phyloP scores from a whole-genome alignment of 1,140 invertebrate species.

The Mercenaria mercenaria region DNA sequence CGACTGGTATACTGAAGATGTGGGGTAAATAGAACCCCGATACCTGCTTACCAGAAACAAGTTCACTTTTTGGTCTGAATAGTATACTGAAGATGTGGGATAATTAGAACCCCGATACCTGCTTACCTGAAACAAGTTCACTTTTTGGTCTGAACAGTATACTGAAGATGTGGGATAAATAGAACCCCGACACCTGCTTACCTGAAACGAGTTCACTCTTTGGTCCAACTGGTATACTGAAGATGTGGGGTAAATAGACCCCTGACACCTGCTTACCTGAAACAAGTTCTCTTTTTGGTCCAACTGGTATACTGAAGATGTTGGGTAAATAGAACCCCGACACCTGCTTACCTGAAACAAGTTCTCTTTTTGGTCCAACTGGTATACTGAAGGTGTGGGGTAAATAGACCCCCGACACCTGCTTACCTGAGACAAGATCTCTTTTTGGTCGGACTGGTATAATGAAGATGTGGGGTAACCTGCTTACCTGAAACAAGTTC shows the following conservation, averaged over 20 bases:
- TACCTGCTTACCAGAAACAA: too few relatives aligned
- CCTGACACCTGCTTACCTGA: too few relatives aligned
- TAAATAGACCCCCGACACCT: background rate
- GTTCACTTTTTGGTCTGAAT: too few relatives aligned
- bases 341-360: background rate
- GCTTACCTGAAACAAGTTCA: too few relatives aligned
- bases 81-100: too few relatives aligned
- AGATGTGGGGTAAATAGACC: background rate
- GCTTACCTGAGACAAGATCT: background rate
- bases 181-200: too few relatives aligned
- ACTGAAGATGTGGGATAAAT: too few relatives aligned
- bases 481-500: background rate
- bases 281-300: background rate
- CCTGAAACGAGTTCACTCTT: background rate
- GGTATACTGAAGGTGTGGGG: background rate
- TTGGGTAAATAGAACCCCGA: background rate
- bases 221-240: constrained; percentile 1
- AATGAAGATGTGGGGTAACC: background rate
- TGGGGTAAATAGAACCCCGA: background rate
- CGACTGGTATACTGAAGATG: background rate
- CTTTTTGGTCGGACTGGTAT: background rate
- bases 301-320: background rate
- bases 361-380: background rate
- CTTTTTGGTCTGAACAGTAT: too few relatives aligned
- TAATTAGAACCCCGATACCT: too few relatives aligned